Evolutionary conservation across 2,797 vertebrate species (phyloP).

Genomic region (Acanthornis magna): DNA sequence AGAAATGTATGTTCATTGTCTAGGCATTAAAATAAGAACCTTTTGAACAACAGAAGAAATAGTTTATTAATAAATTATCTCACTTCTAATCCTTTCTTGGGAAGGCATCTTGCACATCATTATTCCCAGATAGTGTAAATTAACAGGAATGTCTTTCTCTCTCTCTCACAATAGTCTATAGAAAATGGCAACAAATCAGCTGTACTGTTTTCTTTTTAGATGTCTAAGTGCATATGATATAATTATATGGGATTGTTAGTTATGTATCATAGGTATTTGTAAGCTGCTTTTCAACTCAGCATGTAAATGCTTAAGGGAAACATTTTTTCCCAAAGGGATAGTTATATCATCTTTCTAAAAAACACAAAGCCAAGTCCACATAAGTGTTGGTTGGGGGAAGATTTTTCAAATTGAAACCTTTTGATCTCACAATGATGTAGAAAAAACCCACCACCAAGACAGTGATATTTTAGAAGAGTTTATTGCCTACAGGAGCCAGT

Average conservation of each 20-base stretch:
- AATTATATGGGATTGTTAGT: not conserved
- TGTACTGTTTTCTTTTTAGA: not conserved
- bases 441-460: not conserved
- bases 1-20: not conserved
- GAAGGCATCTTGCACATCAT: not conserved
- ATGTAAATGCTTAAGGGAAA: not conserved
- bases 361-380: not conserved
- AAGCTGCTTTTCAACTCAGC: not conserved
- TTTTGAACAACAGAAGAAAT: not conserved
- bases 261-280: not conserved
- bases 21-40: not conserved
- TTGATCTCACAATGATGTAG: not conserved
- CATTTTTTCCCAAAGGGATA: not conserved
- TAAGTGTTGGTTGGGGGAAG: not conserved
- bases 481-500: not conserved
- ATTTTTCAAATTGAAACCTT: not conserved
- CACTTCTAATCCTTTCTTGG: not conserved
- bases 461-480: not conserved
- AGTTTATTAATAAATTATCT: conserved; percentile 13
- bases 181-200: not conserved
- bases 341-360: not conserved
- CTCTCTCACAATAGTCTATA: not conserved
- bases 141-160: not conserved
- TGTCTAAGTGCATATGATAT: not conserved
- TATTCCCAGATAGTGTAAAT: not conserved